These are phyloP conservation scores for Amblyraja radiata DNA, from an alignment of 2,797 vertebrate genomes.

Conservation along the genomic window DNA sequence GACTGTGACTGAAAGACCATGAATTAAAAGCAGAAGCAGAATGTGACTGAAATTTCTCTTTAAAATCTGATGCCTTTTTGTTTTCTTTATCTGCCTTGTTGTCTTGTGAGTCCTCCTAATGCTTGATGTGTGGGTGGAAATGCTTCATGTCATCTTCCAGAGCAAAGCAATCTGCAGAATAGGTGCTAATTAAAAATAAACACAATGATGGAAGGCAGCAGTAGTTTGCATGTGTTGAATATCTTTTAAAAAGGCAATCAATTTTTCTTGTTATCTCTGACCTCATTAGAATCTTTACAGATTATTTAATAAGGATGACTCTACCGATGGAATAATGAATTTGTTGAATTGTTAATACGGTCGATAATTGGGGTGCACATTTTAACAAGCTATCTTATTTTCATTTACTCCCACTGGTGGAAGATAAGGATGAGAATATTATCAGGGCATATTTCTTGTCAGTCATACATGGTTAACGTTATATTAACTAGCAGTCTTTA, in stretches of 20 bases:
- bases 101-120: not conserved
- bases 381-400: not conserved
- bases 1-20: not conserved
- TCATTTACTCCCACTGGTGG: no score
- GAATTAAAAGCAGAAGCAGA: not conserved
- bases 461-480: no score
- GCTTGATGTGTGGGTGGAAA: constrained; percentile 4
- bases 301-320: not conserved
- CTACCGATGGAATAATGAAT: not conserved
- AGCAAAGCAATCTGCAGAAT: not conserved
- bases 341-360: constrained; percentile 6
- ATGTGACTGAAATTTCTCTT: not conserved
- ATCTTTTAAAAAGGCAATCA: not conserved
- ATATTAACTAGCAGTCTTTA: no score
- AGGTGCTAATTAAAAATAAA: constrained; percentile 32
- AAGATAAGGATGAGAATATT: not conserved
- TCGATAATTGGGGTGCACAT: no score
- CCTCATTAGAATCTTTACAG: constrained; percentile 9
- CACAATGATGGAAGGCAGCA: constrained; percentile 8
- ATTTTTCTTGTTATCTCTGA: not conserved
- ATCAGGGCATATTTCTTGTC: not conserved
- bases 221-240: not conserved
- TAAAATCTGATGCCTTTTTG: not conserved
- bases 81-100: not conserved
- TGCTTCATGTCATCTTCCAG: constrained; percentile 24